Base-by-base conservation (phyloP, 2,113 vertebrate genomes). In the Limnothrissa miodon region DNA sequence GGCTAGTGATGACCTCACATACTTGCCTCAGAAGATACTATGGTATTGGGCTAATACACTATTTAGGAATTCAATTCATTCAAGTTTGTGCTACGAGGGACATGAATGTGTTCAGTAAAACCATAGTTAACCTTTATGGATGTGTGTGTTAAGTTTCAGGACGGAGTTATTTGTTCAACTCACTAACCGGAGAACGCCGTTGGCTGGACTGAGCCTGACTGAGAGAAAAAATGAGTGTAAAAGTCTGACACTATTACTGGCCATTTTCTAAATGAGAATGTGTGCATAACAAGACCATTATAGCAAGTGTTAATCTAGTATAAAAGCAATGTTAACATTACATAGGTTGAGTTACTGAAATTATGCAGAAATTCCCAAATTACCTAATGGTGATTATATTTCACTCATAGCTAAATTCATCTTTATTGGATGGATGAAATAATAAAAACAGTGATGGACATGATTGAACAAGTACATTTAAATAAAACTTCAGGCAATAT, bases 101-200 rank as follows among this genome's bases (percentile, higher is more conserved):
- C 13, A 46, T 46, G 45, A 46, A 51, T 21, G 21, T 56, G 1
- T 56, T 23, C 51, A 53, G 51, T 56, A 56, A 48, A 11, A 23
- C 19, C 51, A 23, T 19, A 62, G 29, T 17, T 21, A 17, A 74
- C 29, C 29, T 74, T 25, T 25, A 62, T 62, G 33, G 36, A 74
- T 62, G 48, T 33, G 79, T 83, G 53, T 81, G n/a, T 74, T 36
- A n/a, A 82, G 84, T 85, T 82, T 85, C 79, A 81, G 83, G 83
- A 15, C 39, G 36, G 53, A 62, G 81, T 70, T 88, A 86, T 81
- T 79, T 78, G 85, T 84, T 90, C 80, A 84, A 85, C 59, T 82
- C 80, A 0, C n/a, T 15, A 36, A 84, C 78, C 13, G 81, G 45
- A 8, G 53, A 82, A 44, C 70, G 78, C 0, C 78, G 19, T 23